These are phyloP conservation scores for Standfussiana lucernea DNA, from an alignment of 2,888 invertebrate genomes.

Conservation along the genomic window DNA sequence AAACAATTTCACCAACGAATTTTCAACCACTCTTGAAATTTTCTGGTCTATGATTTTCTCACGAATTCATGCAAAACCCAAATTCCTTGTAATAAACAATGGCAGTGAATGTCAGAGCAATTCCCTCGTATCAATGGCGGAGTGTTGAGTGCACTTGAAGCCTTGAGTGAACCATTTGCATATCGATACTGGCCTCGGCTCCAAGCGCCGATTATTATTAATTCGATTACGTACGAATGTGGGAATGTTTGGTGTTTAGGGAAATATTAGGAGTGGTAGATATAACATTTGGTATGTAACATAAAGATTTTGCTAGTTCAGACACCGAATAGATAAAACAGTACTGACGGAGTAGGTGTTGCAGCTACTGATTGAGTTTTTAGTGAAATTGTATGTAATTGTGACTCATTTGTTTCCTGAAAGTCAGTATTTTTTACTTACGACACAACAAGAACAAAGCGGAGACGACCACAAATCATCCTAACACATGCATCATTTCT, in stretches of 20 bases:
- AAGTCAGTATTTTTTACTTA: neutral
- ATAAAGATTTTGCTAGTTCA: neutral
- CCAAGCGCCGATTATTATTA: constrained; percentile 62
- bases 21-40: neutral
- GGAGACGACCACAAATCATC: neutral
- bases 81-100: constrained; percentile 80
- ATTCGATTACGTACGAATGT: constrained; percentile 64
- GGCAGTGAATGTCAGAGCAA: constrained; percentile 81
- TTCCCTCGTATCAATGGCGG: constrained; percentile 72
- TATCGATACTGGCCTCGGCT: constrained; percentile 81
- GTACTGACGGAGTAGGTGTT: neutral
- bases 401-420: neutral
- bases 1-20: neutral
- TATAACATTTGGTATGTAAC: neutral
- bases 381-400: neutral
- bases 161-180: constrained; percentile 85
- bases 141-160: constrained; percentile 80
- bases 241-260: constrained; percentile 55
- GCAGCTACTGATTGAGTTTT: neutral
- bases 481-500: neutral
- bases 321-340: neutral
- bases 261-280: constrained; percentile 15
- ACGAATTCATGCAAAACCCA: constrained; percentile 70
- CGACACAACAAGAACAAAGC: neutral
- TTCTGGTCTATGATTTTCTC: constrained; percentile 70